phyloP scores from a whole-genome alignment of 2,888 invertebrate species.

The Calameuta filiformis region DNA sequence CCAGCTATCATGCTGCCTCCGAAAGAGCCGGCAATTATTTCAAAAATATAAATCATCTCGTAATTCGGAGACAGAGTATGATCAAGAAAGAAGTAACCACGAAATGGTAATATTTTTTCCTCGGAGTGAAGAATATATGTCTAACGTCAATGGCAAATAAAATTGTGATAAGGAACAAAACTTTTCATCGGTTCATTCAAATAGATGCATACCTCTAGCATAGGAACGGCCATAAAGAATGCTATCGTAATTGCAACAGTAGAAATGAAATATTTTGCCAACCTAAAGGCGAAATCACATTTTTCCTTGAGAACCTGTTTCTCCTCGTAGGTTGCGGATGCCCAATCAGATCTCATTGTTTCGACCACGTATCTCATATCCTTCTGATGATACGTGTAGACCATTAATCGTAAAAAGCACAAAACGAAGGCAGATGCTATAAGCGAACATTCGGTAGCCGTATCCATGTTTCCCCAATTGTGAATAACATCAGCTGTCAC shows the following conservation, averaged over 20 bases:
- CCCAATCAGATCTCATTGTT: constrained; percentile 52
- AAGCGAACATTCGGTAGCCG: constrained; percentile 48
- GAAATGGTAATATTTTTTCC: constrained; percentile 43
- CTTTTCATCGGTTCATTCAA: background rate
- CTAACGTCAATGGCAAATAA: background rate
- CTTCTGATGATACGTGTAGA: constrained; percentile 37
- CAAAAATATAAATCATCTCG: constrained; percentile 38
- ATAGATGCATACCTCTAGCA: constrained; percentile 41
- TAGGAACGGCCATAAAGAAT: constrained; percentile 37
- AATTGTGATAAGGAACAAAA: background rate
- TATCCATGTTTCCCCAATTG: constrained; percentile 40
- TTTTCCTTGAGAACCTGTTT: constrained; percentile 37
- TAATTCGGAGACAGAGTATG: constrained; percentile 42
- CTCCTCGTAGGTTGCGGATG: constrained; percentile 30
- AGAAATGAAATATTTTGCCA: constrained; percentile 49
- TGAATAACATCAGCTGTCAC: constrained; percentile 38
- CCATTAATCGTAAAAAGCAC: constrained; percentile 37
- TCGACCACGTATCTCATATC: constrained; percentile 46
- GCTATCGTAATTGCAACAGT: constrained; percentile 34
- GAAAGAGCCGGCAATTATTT: constrained; percentile 34
- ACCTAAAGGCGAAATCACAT: constrained; percentile 39
- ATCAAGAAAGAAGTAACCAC: constrained; percentile 47
- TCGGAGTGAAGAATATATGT: constrained; percentile 21
- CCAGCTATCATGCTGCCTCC: constrained; percentile 42
- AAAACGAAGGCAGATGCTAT: constrained; percentile 41